A percentile compares a stretch with the other conserved stretches of the same genome.
phyloP scores from a whole-genome alignment of 2,888 invertebrate genomes.

The Conus canariensis region DNA sequence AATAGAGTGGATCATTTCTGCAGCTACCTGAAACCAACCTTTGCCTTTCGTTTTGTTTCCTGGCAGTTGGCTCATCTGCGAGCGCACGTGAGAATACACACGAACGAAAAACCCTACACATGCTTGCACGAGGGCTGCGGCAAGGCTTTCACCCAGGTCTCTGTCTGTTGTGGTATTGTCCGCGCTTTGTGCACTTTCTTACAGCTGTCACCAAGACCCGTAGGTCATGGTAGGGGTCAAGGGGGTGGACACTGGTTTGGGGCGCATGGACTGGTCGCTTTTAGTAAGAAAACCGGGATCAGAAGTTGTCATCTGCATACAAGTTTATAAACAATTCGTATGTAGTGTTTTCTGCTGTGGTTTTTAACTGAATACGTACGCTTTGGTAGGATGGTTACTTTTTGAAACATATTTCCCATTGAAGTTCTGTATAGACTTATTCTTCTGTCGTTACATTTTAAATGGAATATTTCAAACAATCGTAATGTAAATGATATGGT shows the following conservation, averaged over 20 bases:
- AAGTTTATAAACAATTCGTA: too few species aligned
- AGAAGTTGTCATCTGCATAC: too few species aligned
- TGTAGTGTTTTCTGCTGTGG: too few species aligned
- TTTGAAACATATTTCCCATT: too few species aligned
- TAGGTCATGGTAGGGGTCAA: not conserved
- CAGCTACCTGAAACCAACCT: constrained; percentile 7
- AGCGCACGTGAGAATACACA: constrained; percentile 42
- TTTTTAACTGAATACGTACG: too few species aligned
- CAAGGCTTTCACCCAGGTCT: constrained; percentile 99
- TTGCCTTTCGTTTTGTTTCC: constrained; percentile 26
- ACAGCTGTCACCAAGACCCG: not conserved
- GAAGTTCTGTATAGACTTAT: too few species aligned
- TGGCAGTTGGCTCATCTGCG: constrained; percentile 43
- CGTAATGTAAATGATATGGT: too few species aligned
- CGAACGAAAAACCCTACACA: constrained; percentile 96
- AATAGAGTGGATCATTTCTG: not conserved
- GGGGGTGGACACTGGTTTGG: not conserved
- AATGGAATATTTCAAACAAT: too few species aligned
- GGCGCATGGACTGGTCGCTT: not conserved
- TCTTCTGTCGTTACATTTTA: too few species aligned
- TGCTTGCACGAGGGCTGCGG: constrained; percentile 94
- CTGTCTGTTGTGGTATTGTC: constrained; percentile 24
- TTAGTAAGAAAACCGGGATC: too few species aligned
- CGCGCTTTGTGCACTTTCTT: constrained; percentile 1
- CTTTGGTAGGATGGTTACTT: too few species aligned